Percentiles rank a stretch among this genome's conserved stretches.
These are phyloP conservation scores for Brachyrhaphis roseni DNA, from an alignment of 2,797 vertebrate genomes.

Conservation along the genomic window DNA sequence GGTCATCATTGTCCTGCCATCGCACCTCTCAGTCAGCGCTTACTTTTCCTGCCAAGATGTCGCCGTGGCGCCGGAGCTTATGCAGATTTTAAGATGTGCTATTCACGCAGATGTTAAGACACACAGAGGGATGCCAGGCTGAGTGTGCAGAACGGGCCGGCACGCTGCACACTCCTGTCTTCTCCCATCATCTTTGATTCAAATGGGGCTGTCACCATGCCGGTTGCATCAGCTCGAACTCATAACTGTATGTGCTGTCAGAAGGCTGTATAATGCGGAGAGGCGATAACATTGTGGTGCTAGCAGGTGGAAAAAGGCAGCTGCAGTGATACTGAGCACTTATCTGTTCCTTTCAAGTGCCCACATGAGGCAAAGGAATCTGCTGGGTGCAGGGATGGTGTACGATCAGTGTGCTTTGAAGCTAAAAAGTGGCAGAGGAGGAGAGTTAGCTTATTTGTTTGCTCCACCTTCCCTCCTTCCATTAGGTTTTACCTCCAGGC, in stretches of 20 bases:
- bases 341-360: slow-evolving; percentile 27
- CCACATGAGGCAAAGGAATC: slow-evolving; percentile 17
- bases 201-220: slow-evolving; percentile 49
- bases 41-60: slow-evolving; percentile 27
- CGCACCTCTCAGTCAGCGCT: slow-evolving; percentile 16
- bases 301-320: slow-evolving; percentile 44
- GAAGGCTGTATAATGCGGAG: slow-evolving; percentile 37
- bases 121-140: slow-evolving; percentile 26
- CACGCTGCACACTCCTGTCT: slow-evolving; percentile 42
- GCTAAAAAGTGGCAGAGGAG: slow-evolving; percentile 25
- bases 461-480: not conserved
- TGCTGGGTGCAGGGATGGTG: slow-evolving; percentile 2
- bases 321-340: slow-evolving; percentile 25
- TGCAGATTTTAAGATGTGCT: slow-evolving; percentile 52
- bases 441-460: slow-evolving; percentile 2
- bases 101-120: slow-evolving; percentile 40
- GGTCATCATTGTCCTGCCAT: slow-evolving; percentile 12
- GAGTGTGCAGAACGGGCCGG: slow-evolving; percentile 33
- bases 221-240: slow-evolving; percentile 33
- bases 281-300: slow-evolving; percentile 40
- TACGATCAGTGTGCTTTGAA: slow-evolving; percentile 21
- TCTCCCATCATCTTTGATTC: slow-evolving; percentile 53
- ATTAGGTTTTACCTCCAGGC: not conserved
- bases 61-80: slow-evolving; percentile 34
- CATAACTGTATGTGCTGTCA: slow-evolving; percentile 48